phyloP scores from a whole-genome alignment of 2,113 vertebrate species.

The Xenopus laevis region DNA sequence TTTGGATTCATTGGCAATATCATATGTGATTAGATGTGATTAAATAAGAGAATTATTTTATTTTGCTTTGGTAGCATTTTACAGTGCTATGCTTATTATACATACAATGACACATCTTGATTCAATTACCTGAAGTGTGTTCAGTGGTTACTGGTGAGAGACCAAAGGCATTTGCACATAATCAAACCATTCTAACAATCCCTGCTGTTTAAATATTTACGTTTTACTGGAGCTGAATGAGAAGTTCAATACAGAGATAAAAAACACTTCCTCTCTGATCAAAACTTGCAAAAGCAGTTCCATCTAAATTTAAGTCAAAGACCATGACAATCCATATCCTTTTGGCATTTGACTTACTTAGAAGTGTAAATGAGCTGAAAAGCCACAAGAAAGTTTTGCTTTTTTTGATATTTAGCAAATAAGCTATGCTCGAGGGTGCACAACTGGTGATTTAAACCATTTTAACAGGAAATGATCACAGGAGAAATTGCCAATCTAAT shows the following conservation, averaged over 20 bases:
- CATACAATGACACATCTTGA: too few relatives aligned
- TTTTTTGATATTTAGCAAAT: constrained; percentile 7
- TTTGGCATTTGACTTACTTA: background rate
- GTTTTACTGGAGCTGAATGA: background rate
- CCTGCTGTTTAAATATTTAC: background rate
- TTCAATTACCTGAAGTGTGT: too few relatives aligned
- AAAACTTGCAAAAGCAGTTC: constrained; percentile 6
- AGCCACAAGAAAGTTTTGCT: background rate
- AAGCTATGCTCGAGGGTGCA: background rate
- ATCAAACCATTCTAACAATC: background rate
- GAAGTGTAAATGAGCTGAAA: constrained; percentile 7
- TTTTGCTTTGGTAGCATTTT: too few relatives aligned
- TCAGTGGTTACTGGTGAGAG: too few relatives aligned
- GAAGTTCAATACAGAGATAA: background rate
- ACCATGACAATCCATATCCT: constrained; percentile 3
- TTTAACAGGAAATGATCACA: background rate
- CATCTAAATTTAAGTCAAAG: background rate
- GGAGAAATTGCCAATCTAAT: too few relatives aligned
- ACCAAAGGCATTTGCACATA: background rate
- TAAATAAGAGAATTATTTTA: too few relatives aligned
- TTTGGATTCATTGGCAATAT: too few relatives aligned
- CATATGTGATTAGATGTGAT: too few relatives aligned
- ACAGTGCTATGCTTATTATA: too few relatives aligned
- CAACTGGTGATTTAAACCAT: background rate
- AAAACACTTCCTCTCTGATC: background rate